Evolutionary conservation across 2,888 invertebrate genomes (phyloP), one percentile per base, ranked within the genome.

Genomic region (Chromoteleia sp.): DNA sequence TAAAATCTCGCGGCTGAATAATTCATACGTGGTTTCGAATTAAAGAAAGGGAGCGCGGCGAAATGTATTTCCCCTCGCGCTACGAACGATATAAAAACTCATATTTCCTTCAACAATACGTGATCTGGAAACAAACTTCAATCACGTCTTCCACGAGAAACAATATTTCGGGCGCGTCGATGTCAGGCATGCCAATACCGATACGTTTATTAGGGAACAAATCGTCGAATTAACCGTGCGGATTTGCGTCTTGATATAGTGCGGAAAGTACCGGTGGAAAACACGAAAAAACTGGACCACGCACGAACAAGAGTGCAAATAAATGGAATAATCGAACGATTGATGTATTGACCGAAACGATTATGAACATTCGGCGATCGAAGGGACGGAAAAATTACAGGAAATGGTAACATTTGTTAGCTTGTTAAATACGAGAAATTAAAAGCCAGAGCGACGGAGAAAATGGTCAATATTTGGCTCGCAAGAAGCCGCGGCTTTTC

Each of bases 81-180:
- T 61, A 65, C 58, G 73, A 54, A 70, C 67, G 39, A 68, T 68
- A 75, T 75, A 70, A 75, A 75, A 78, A 56, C 59, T 78, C 68
- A 70, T 78, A 78, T 78, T 82, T 82, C 67, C 77, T 73, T 61
- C 67, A 59, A 68, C 41, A 19, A 17, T 65, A 79, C 82, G 82
- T 82, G 82, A 71, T 76, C 75, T 54, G 82, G 10, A 36, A 75
- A 52, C 79, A 39, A 82, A 82, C 29, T 71, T 75, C 61, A 68
- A 77, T 67, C 68, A 52, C 65, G 70, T 81, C 36, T 73, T 15
- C 48, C 30, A 48, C 10, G 48, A 50, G 59, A 73, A 81, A 74
- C 68, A 81, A 81, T 77, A 70, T 78, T 82, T 82, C 59, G 78
- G 73, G 39, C 12, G 56, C 41, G 36, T 48, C 43, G 52, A 15